These are phyloP conservation scores for Tringa solitaria DNA, from an alignment of 2,113 vertebrate genomes.

Conservation along the genomic window DNA sequence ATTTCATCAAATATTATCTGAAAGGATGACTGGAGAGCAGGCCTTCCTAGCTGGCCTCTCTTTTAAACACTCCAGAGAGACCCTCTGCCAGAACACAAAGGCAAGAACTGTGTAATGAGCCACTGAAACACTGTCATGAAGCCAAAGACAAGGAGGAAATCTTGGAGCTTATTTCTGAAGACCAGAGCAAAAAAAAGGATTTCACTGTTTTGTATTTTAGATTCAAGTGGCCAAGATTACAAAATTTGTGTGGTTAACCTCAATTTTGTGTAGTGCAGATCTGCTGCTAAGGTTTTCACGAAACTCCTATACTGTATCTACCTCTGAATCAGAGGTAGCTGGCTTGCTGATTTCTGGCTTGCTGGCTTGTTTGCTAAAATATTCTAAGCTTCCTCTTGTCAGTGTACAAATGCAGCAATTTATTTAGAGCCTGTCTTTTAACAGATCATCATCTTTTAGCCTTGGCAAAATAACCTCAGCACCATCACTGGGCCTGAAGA, in stretches of 20 bases:
- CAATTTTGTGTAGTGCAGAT: slow-evolving; percentile 8
- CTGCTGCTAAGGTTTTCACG: neutral
- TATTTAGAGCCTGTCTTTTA: slow-evolving; percentile 1
- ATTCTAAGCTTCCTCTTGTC: neutral
- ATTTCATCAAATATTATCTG: neutral
- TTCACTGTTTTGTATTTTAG: neutral
- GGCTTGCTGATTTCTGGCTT: neutral
- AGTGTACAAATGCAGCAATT: slow-evolving; percentile 1
- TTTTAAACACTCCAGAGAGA: neutral
- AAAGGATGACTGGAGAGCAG: neutral
- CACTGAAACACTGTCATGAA: neutral
- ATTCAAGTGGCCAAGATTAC: neutral
- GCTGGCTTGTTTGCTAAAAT: neutral
- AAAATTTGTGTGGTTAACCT: neutral
- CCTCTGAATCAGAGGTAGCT: neutral
- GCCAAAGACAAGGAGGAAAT: neutral
- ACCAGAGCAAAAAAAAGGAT: neutral
- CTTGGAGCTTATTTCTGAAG: neutral
- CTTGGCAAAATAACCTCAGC: neutral
- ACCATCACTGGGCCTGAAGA: neutral
- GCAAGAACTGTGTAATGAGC: neutral
- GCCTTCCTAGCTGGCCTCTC: neutral
- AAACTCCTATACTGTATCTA: neutral
- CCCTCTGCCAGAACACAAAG: neutral
- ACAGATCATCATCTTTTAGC: neutral